Evolutionary conservation across 2,888 invertebrate species (phyloP).

Genomic region (Parelbella ahira): DNA sequence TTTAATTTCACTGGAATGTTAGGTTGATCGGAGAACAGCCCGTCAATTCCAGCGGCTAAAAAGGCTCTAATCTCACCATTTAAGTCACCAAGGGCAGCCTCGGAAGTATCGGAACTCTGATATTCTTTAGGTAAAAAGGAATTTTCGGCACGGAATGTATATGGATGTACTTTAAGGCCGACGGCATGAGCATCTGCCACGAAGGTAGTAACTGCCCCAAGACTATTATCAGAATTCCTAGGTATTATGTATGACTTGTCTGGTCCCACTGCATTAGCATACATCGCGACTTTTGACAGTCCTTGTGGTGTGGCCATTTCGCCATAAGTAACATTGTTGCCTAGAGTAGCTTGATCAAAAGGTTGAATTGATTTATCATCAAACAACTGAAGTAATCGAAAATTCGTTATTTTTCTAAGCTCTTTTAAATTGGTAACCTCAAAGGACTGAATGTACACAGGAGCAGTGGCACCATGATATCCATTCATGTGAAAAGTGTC

Average conservation of each 20-base stretch:
- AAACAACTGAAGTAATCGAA: slow-evolving; percentile 58
- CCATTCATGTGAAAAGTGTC: slow-evolving; percentile 59
- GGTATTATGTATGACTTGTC: slow-evolving; percentile 65
- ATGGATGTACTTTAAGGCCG: slow-evolving; percentile 68
- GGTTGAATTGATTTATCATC: slow-evolving; percentile 43
- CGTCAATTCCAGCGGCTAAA: slow-evolving; percentile 61
- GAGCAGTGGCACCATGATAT: slow-evolving; percentile 49
- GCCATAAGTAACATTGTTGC: slow-evolving; percentile 54
- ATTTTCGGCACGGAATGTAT: slow-evolving; percentile 67
- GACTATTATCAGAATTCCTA: slow-evolving; percentile 44
- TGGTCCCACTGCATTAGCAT: slow-evolving; percentile 66
- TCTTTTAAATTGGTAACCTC: slow-evolving; percentile 66
- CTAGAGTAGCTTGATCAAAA: slow-evolving; percentile 50
- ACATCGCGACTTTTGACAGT: slow-evolving; percentile 56
- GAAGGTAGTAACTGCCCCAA: slow-evolving; percentile 53
- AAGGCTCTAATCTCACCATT: slow-evolving; percentile 54
- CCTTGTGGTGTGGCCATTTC: slow-evolving; percentile 66
- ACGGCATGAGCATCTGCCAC: slow-evolving; percentile 58
- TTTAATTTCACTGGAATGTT: slow-evolving; percentile 50
- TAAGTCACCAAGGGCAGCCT: slow-evolving; percentile 50
- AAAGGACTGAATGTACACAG: slow-evolving; percentile 68
- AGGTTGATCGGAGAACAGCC: slow-evolving; percentile 65
- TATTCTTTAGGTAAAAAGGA: slow-evolving; percentile 57
- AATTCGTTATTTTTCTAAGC: slow-evolving; percentile 53
- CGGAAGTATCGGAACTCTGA: slow-evolving; percentile 42